Evolutionary conservation across 2,113 vertebrate genomes (phyloP).

Genomic region (Xenopus tropicalis): DNA sequence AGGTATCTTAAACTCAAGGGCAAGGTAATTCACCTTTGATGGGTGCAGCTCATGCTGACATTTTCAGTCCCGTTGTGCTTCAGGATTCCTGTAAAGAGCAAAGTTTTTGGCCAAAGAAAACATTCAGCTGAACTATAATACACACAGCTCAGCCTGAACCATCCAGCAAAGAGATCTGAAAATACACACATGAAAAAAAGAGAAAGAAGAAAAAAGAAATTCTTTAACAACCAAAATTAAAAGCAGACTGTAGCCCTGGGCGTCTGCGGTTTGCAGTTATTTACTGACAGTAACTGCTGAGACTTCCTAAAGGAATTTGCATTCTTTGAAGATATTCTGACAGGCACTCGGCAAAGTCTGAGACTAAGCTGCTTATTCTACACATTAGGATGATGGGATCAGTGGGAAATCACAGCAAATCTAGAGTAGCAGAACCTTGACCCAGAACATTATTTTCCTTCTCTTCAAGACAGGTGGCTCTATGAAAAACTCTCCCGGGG

Average conservation of each 20-base stretch:
- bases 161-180: conserved; percentile 49
- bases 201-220: conserved; percentile 42
- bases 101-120: conserved; percentile 48
- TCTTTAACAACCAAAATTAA: conserved; percentile 56
- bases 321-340: conserved; percentile 62
- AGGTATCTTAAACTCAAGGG: background rate
- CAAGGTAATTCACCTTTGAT: conserved; percentile 17
- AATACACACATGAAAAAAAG: conserved; percentile 28
- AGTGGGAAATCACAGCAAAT: conserved; percentile 3
- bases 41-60: background rate
- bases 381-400: background rate
- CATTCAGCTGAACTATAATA: conserved; percentile 44
- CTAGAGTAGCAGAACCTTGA: conserved; percentile 7
- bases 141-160: conserved; percentile 43
- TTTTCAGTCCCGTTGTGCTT: background rate
- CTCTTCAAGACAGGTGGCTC: background rate
- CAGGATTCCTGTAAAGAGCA: conserved; percentile 6
- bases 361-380: background rate
- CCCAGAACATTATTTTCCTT: background rate
- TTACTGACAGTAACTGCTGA: conserved; percentile 55
- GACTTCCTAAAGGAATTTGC: conserved; percentile 59
- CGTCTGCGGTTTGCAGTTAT: conserved; percentile 59
- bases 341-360: conserved; percentile 51
- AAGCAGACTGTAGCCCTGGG: conserved; percentile 57
- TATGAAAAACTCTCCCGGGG: background rate